Percentiles rank a stretch among this genome's conserved stretches.
Evolutionary conservation across 2,113 vertebrate species (phyloP).

Genomic region (Paraplagusia blochii): DNA sequence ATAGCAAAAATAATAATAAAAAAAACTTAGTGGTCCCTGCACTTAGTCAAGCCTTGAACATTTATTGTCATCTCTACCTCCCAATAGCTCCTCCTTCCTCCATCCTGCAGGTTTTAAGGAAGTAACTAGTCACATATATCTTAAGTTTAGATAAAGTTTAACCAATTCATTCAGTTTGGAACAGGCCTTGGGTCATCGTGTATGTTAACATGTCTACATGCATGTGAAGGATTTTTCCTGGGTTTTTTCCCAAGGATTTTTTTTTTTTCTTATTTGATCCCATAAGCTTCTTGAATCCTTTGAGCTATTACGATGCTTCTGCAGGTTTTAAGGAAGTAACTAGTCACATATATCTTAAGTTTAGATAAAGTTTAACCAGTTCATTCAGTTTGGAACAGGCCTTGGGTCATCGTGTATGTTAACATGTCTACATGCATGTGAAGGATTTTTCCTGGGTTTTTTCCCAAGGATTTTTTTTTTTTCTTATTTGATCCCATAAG

Average conservation of each 20-base stretch:
- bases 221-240: background rate
- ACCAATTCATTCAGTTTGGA: constrained; percentile 12
- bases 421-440: background rate
- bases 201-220: background rate
- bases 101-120: constrained; percentile 2
- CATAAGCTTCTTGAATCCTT: constrained; percentile 49
- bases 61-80: background rate
- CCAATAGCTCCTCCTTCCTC: background rate
- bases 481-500: constrained; percentile 45
- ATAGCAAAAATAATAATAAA: no score
- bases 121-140: constrained; percentile 16
- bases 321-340: background rate
- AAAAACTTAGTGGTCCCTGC: no score
- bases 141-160: constrained; percentile 4
- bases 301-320: constrained; percentile 23
- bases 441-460: background rate
- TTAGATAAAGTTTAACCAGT: constrained; percentile 1
- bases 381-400: constrained; percentile 12
- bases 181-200: background rate
- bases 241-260: constrained; percentile 16
- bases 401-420: background rate
- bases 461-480: constrained; percentile 24
- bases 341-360: constrained; percentile 19
- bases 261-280: constrained; percentile 33
- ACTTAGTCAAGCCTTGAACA: constrained; percentile 14